Evolutionary conservation across 1,140 invertebrate species (phyloP).

Genomic region (Catajapyx aquilonaris): DNA sequence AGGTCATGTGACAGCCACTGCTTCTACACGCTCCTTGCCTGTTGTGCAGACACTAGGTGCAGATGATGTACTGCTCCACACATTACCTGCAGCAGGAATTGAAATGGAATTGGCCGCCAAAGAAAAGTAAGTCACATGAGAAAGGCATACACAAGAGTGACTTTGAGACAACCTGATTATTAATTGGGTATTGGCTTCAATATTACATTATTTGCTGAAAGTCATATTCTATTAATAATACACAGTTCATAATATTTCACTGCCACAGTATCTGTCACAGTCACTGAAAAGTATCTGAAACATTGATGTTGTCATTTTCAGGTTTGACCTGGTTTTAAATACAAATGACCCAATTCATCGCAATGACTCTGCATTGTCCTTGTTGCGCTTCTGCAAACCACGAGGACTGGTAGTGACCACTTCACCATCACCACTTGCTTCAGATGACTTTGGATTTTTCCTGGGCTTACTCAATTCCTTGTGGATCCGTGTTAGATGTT

Average conservation of each 20-base stretch:
- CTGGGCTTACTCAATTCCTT: constrained; percentile 24
- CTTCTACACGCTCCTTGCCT: constrained; percentile 25
- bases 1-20: constrained; percentile 31
- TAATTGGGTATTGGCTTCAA: too few species aligned
- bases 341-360: constrained; percentile 18
- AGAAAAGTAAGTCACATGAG: too few species aligned
- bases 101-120: constrained; percentile 7
- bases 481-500: constrained; percentile 22
- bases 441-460: constrained; percentile 32
- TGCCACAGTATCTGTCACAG: too few species aligned
- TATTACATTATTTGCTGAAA: too few species aligned
- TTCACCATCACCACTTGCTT: constrained; percentile 23
- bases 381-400: constrained; percentile 17
- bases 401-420: constrained; percentile 27
- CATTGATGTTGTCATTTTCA: constrained; percentile 12
- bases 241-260: too few species aligned
- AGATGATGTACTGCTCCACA: constrained; percentile 26
- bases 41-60: constrained; percentile 32
- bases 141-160: too few species aligned
- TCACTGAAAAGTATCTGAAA: constrained; percentile 10
- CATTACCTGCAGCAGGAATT: constrained; percentile 15
- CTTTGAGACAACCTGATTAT: too few species aligned
- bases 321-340: constrained; percentile 34
- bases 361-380: neutral
- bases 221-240: too few species aligned